Percentiles rank a stretch among this genome's conserved stretches.
These are phyloP conservation scores for Lasiurus cinereus DNA, from an alignment of 2,113 vertebrate species.

Conservation along the genomic window DNA sequence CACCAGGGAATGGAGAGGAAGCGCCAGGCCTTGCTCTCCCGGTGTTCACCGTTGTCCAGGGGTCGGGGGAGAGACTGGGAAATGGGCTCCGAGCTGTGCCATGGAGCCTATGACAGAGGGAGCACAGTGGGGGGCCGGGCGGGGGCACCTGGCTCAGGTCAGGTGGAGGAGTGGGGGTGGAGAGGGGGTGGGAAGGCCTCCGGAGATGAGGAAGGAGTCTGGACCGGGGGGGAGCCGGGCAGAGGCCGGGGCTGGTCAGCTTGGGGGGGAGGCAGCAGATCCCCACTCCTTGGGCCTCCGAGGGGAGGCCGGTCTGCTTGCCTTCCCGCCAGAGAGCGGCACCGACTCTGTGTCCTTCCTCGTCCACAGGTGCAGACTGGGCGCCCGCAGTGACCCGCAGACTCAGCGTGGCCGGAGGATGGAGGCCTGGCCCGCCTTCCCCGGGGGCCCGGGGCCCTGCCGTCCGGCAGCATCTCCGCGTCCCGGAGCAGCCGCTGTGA, in stretches of 20 bases:
- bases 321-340: not conserved
- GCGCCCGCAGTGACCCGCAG: accelerated
- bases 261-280: not conserved
- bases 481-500: not conserved
- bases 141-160: not conserved
- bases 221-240: not conserved
- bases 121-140: accelerated
- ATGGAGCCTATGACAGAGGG: not conserved
- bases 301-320: not conserved
- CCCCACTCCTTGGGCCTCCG: not conserved
- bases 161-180: not conserved
- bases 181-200: not conserved
- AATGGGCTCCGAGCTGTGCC: accelerated
- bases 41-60: accelerated
- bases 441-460: not conserved
- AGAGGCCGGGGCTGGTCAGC: not conserved
- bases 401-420: not conserved
- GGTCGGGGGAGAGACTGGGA: too few species aligned
- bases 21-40: not conserved
- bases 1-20: not conserved
- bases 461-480: not conserved
- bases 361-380: not conserved
- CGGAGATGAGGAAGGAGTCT: not conserved
- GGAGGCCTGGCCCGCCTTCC: not conserved
- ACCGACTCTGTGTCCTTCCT: not conserved